Base-by-base conservation (phyloP, 2,113 vertebrate species). In the Oreotrochilus melanogaster region DNA sequence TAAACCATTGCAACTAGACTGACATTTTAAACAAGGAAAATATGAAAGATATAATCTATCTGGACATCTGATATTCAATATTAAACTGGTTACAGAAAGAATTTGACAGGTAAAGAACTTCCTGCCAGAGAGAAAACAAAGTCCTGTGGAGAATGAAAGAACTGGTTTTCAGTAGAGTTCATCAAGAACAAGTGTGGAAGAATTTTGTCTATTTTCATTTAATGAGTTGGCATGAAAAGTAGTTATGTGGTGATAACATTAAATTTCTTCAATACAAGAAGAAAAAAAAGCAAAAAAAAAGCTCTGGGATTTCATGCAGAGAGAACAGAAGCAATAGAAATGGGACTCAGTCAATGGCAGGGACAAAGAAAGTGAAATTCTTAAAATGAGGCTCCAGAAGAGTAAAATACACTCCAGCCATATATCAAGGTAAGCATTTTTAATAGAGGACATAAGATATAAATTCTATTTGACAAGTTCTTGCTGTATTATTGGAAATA, bases 1-100 rank as follows among this genome's bases (percentile, higher is more conserved):
- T 88, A 78, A 14, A 88, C 42, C 57, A 73, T 35, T 78, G 61
- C 1, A 1, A 88, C 60, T 45, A 86, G 60, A 58, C 48, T 91
- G 83, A 95, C 75, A 71, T 89, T 94, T 96, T 88, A 96, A 94
- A 93, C 69, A 71, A 71, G 45, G 67, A 92, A 95, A 95, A 90
- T 90, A 90, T n/a, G 58, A 66, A 9, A 81, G 51, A 89, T 64
- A 54, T 39, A 67, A 91, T 94, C 66, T 85, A 93, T 73, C 31
- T 35, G 27, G 51, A 51, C 69, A 86, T 61, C 51, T 73, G 72
- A 86, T 76, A 90, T 30, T 88, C 56, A 60, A 11, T 75, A 93
- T 61, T 57, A 74, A 88, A 84, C 60, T 86, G 57, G 76, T 73
- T 84, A 83, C 31, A 80, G 39, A 71, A 94, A 82, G 53, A 93